These are phyloP conservation scores for Sciurus carolinensis DNA, from an alignment of 2,797 vertebrate species.

Conservation along the genomic window DNA sequence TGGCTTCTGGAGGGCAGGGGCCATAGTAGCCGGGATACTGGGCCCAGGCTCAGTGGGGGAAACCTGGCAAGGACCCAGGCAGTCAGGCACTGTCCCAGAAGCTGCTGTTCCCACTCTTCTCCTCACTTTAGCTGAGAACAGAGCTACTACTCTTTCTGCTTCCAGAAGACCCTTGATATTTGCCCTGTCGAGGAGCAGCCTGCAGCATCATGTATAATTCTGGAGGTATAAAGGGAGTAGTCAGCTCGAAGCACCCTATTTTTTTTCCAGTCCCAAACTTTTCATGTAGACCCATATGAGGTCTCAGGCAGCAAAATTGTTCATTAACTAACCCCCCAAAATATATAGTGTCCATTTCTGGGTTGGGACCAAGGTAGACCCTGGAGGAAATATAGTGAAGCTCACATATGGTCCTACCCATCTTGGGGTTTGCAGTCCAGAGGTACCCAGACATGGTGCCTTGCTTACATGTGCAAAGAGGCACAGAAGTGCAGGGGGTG, in stretches of 20 bases:
- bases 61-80: background rate
- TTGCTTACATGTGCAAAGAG: background rate
- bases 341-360: background rate
- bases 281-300: background rate
- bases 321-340: too few relatives aligned
- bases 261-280: background rate
- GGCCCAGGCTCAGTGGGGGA: background rate
- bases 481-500: background rate
- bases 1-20: background rate
- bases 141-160: background rate
- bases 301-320: background rate
- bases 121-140: background rate
- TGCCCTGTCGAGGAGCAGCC: background rate
- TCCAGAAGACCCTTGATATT: background rate
- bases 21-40: background rate
- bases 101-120: background rate
- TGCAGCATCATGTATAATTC: background rate
- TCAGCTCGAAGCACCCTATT: background rate
- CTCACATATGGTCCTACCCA: background rate
- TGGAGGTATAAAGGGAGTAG: background rate
- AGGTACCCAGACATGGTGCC: background rate
- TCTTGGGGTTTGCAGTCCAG: too few relatives aligned
- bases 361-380: background rate
- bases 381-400: rapidly evolving
- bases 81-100: background rate